phyloP scores from a whole-genome alignment of 2,888 invertebrate species.

The Epsilonema sp. region DNA sequence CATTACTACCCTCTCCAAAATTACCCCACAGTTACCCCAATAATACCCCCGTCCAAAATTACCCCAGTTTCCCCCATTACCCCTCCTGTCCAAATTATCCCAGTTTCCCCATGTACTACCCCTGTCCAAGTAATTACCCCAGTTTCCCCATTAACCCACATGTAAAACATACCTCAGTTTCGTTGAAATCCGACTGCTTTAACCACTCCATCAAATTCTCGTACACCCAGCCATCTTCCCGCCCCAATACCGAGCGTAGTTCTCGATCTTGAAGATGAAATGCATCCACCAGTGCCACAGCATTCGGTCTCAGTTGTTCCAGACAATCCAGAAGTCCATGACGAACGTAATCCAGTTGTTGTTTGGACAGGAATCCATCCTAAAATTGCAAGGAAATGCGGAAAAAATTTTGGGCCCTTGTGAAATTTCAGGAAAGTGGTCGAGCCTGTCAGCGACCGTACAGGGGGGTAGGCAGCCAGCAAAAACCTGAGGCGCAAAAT shows the following conservation, averaged over 20 bases:
- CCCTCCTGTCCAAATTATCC: too few species aligned
- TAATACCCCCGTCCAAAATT: too few species aligned
- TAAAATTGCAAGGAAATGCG: constrained; percentile 11
- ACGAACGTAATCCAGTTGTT: constrained; percentile 13
- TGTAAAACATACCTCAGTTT: constrained; percentile 26
- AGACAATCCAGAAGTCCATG: constrained; percentile 29
- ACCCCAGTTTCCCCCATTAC: too few species aligned
- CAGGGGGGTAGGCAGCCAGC: neutral
- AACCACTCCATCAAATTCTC: constrained; percentile 33
- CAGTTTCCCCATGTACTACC: too few species aligned
- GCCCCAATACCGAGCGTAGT: constrained; percentile 29
- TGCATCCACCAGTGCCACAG: constrained; percentile 69
- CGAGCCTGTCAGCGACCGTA: too few species aligned
- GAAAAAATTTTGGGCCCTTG: too few species aligned
- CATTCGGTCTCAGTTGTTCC: constrained; percentile 55
- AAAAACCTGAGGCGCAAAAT: neutral
- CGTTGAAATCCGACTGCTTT: constrained; percentile 31
- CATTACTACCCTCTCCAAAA: too few species aligned
- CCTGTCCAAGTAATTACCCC: too few species aligned
- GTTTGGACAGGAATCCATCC: constrained; percentile 16
- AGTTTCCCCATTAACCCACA: too few species aligned
- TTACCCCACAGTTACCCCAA: too few species aligned
- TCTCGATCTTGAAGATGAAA: constrained; percentile 45
- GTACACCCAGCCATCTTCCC: constrained; percentile 33
- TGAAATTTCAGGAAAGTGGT: too few species aligned